Conservation (phyloP, 2,888 invertebrate species). For the Kryphioiulus occultus region DNA sequence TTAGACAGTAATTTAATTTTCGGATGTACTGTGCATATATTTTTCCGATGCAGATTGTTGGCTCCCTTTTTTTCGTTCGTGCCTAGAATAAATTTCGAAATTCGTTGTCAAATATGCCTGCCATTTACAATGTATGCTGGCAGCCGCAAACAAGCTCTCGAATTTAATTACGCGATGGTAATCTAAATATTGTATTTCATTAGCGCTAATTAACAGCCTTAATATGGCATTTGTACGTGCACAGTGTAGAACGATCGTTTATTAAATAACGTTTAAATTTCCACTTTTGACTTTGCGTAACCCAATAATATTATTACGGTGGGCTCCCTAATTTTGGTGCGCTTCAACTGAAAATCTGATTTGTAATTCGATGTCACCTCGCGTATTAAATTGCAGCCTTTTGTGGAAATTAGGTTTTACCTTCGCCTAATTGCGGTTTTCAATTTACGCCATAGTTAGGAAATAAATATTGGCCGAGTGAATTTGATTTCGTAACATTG, state of each 20-base stretch:
- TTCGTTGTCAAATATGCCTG: neutral
- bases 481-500: neutral
- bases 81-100: neutral
- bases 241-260: neutral
- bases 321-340: neutral
- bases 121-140: neutral
- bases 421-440: neutral
- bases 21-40: neutral
- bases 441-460: neutral
- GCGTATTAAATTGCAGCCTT: neutral
- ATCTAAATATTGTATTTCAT: slow-evolving; percentile 31
- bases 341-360: neutral
- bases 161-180: slow-evolving; percentile 18
- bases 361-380: slow-evolving; percentile 25
- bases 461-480: neutral
- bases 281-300: neutral
- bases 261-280: slow-evolving; percentile 20
- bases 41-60: neutral
- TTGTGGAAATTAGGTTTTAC: neutral
- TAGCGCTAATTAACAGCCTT: slow-evolving; percentile 1
- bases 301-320: slow-evolving; percentile 8
- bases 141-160: neutral
- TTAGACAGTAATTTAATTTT: neutral
- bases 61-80: neutral
- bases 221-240: neutral